Evolutionary conservation across 1,140 invertebrate species (phyloP), one percentile per base, ranked within the genome.

Genomic region (Odontomachus brunneus): DNA sequence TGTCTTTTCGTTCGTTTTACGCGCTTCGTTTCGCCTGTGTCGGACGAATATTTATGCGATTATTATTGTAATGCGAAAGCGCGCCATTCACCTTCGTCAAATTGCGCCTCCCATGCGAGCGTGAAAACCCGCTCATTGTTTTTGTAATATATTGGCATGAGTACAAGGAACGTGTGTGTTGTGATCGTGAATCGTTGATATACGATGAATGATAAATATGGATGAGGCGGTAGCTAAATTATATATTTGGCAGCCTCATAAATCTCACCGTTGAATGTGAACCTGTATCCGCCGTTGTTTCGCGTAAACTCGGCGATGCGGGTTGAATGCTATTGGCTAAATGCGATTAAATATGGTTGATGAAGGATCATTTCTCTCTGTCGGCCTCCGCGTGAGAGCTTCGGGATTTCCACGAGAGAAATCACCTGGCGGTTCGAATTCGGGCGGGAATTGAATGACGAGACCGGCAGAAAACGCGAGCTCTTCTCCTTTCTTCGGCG

Each of bases 141-240:
- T 55, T 17, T 17, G 4, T 76, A 66, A 76, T 74, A 11, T 60
- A 60, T 60, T 48, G 38, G 4, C 38, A 60, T 9, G 17, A 4
- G 33, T 73, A 53, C 53, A 65, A 65, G 19, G 14, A 66, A 11
- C 3, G 38, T 49, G 60, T n/a, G n/a, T n/a, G n/a, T n/a, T n/a
- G n/a, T n/a, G n/a, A n/a, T n/a, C n/a, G n/a, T n/a, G n/a, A n/a
- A n/a, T 14, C 14, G 63, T 53, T 76, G 15, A 76, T 24, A 26
- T 63, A 53, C 17, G 15, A 53, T 26, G 62, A 29, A 12, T 38
- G 9, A 63, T 76, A 26, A 65, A 76, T 76, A 76, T 76, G 44
- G 11, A 65, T 76, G 44, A 1, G 33, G 29, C 38, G 26, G 38
- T 19, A 44, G 44, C 22, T 66, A 29, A 66, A 65, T 76, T 51